phyloP scores from a whole-genome alignment of 2,113 vertebrate genomes.

The Gasterosteus nipponicus region DNA sequence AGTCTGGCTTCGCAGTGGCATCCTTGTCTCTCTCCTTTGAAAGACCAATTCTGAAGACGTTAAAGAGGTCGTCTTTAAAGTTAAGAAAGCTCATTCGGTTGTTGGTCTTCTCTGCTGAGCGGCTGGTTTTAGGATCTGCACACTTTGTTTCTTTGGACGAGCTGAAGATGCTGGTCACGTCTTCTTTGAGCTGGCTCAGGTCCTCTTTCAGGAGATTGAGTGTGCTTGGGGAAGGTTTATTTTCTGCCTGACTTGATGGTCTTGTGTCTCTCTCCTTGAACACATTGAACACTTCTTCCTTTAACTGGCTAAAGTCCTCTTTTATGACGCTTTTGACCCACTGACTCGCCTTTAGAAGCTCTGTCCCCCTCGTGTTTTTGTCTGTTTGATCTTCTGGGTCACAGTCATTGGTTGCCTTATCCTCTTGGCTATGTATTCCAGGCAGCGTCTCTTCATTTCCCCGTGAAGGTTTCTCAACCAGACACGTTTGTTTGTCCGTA shows the following conservation, averaged over 20 bases:
- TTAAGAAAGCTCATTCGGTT: constrained; percentile 29
- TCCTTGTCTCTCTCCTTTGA: constrained; percentile 34
- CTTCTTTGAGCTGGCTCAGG: constrained; percentile 33
- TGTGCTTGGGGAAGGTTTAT: not conserved
- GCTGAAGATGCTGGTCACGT: constrained; percentile 31
- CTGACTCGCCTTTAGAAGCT: not conserved
- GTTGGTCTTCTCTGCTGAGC: not conserved
- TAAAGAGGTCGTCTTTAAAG: constrained; percentile 48
- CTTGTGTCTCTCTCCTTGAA: constrained; percentile 47
- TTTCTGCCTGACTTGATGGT: not conserved
- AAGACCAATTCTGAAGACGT: constrained; percentile 32
- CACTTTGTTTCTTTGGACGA: constrained; percentile 2
- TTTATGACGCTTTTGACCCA: not conserved
- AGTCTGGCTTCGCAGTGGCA: not conserved
- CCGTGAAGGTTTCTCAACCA: not conserved
- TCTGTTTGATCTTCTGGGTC: not conserved
- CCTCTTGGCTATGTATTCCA: not conserved
- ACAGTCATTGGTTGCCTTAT: not conserved
- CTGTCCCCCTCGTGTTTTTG: not conserved
- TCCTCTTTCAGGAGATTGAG: constrained; percentile 20
- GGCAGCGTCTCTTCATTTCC: not conserved
- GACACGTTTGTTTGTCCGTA: constrained; percentile 30
- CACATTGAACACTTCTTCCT: constrained; percentile 36
- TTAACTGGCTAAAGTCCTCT: constrained; percentile 56
- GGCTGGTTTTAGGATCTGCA: constrained; percentile 3